Base-by-base conservation (phyloP, 2,888 invertebrate species). In the Congeria kusceri region DNA sequence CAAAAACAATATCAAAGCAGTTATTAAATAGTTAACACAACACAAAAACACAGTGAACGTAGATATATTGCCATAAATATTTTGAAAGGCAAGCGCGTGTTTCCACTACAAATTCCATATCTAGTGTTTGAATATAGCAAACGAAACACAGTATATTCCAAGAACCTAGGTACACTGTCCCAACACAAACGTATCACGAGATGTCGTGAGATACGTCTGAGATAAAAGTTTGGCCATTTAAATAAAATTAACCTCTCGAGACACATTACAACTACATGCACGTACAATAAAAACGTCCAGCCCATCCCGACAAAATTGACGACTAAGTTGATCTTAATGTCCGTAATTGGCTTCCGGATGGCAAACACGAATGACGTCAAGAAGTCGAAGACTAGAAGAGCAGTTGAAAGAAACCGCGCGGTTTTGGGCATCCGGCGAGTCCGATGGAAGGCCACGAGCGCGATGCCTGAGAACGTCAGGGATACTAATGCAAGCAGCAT, bases 181-280 rank as follows among this genome's bases (percentile, higher is more conserved):
- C 23, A 11, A 58, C 44, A 3, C 15, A 46, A 46, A 27, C 44
- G n/a, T 2, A 44, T 44, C 44, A 25, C 44, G 1, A 46, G 13
- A 11, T 18, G 1, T 18, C 44, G 25, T 23, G 63, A n/a, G 18
- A 63, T 23, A 23, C 46, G 25, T n/a, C 63, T 39, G 3, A 63
- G 9, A 13, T 63, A 63, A 18, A 63, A 63, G 44, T 63, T 46
- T 3, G 63, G 63, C 46, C 63, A 63, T 23, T 63, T n/a, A 46
- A 63, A 63, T 46, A 63, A 32, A 7, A 63, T 25, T 13, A 63
- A 23, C 5, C 63, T 18, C 46, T 63, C 63, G 4, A 63, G 7
- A 9, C 44, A 63, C 63, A 63, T 63, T 3, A 63, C 1, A n/a
- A 20, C 63, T 11, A 63, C 23, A 23, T 63, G 39, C 1, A 63